Evolutionary conservation across 1,140 invertebrate species (phyloP), one percentile per base, ranked within the genome.

Genomic region (Drosophila sucinea): DNA sequence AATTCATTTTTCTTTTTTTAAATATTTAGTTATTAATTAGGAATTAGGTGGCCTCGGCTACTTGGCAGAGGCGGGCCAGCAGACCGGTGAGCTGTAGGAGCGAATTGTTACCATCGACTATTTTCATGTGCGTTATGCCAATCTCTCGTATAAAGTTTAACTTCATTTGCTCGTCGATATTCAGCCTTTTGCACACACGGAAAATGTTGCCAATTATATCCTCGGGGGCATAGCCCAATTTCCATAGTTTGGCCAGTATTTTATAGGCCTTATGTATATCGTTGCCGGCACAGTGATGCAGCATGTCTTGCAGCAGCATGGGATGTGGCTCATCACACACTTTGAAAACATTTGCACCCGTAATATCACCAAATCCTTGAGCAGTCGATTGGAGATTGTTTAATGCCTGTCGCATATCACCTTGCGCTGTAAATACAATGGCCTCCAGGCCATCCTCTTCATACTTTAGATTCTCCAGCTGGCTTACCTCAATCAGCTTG

Each of bases 271-370:
- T 96, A 64, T 96, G 95, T 72, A 99, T 96, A 73, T 99, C 95
- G 41, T 95, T 95, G 57, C 96, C 92, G 0, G 94, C 93, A 93
- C 98, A 99, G 83, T 95, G 94, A 65, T 97, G 94, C 58, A 99
- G 93, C 98, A 99, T 99, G 75, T 96, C 95, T 92, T 97, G 96
- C 7, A 99, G 95, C 0, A 98, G 91, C 70, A 99, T 93, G 5
- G 99, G 99, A 94, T 99, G 98, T 0, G 99, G 99, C 92, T 99
- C 98, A 93, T 99, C 99, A 92, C 99, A 99, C 11, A 99, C 98
- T 94, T 99, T 99, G 90, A 99, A 99, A n/a, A 99, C 99, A 95
- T 99, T 98, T 87, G 98, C 96, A 70, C 96, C 95, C 75, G 96
- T 98, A 1, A 99, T 96, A 89, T 96, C 95, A 4, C 95, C 96